Base-by-base conservation (phyloP, 2,797 vertebrate species). In the Tapera naevia region DNA sequence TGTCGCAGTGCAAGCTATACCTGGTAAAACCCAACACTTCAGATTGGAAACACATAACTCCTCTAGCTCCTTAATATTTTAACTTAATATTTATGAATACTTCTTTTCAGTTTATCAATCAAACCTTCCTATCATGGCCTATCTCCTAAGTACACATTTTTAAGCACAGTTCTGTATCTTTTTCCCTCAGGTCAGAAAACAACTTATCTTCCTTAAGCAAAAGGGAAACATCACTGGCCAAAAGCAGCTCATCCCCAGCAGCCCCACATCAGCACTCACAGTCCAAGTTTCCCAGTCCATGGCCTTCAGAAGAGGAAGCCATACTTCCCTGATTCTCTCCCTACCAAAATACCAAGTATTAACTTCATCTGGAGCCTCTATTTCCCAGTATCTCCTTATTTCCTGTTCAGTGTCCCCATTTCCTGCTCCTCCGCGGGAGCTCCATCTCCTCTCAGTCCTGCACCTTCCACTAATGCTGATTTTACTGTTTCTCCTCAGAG, bases 271-370 rank as follows among this genome's bases (percentile, higher is more conserved):
- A 10, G 28, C 2, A 25, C 30, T 14, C 5, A 1, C 56, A 48
- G 33, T 62, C 39, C 8, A 1, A 7, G 24, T 9, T 24, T 60
- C 74, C 54, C 67, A 33, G 48, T n/a, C 37, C 45, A 2, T 0
- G 1, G 45, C 33, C 61, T 17, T 17, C 37, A 10, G 30, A 45
- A 25, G n/a, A 33, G 37, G 13, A 19, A 7, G 23, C 37, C 28
- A 4, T 3, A 2, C 16, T 9, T 32, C 23, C 41, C 50, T 4
- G 17, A 32, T 58, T 10, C 30, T 7, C 32, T 48, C 64, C 9
- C 13, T 5, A 12, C 8, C 5, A 18, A 17, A 8, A 39, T 9
- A 3, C 0, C 4, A 32, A 5, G 8, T 2, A 4, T 14, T 11
- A 5, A 17, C 81, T 46, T 30, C 35, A 3, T 0, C 39, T 17